Conservation (phyloP, 2,113 vertebrate genomes). For the human region DNA sequence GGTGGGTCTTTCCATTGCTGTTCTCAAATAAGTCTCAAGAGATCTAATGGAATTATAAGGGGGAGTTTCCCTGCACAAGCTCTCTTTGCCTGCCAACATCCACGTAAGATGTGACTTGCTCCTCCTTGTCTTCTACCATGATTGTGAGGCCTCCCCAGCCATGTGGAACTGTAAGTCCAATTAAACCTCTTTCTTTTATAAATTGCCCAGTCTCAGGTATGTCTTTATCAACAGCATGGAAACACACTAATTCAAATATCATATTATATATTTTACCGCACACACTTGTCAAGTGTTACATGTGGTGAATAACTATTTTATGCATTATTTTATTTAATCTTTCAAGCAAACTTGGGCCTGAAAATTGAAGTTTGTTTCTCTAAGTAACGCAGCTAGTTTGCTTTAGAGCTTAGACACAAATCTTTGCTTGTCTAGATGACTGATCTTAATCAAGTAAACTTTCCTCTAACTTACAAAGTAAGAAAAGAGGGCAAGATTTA, state of each 20-base stretch:
- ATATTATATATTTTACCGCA: not conserved
- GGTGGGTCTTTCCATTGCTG: no score
- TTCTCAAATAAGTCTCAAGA: no score
- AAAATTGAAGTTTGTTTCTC: not conserved
- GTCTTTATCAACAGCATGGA: no score
- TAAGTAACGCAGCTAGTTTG: not conserved
- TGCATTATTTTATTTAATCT: not conserved
- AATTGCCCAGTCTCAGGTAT: no score
- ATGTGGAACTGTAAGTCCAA: no score
- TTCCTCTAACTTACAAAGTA: not conserved
- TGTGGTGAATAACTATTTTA: not conserved
- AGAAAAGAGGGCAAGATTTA: not conserved
- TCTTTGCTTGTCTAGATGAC: not conserved
- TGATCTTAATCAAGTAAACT: not conserved
- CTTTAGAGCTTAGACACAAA: not conserved
- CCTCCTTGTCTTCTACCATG: no score
- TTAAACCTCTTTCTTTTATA: no score
- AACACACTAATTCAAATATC: not conserved
- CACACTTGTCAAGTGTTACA: not conserved
- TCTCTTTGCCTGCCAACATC: no score
- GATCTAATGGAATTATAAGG: no score
- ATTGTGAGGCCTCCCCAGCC: no score
- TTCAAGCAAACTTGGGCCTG: not conserved
- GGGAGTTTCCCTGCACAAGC: no score
- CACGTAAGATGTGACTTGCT: no score